phyloP scores from a whole-genome alignment of 2,888 invertebrate genomes.

The Bellardia bayeri region DNA sequence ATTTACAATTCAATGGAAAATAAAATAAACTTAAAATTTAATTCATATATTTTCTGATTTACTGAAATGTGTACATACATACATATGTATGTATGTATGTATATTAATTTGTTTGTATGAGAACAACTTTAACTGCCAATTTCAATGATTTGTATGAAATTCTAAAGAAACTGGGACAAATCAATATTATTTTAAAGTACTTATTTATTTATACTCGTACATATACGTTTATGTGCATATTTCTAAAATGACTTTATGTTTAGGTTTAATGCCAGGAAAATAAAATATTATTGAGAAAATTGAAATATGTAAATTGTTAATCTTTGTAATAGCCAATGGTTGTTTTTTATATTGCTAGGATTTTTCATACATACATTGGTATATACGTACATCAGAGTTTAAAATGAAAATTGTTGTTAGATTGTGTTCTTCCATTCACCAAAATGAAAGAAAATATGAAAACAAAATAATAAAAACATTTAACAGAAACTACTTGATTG shows the following conservation, averaged over 20 bases:
- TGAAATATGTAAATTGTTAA: too few species aligned
- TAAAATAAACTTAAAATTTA: constrained; percentile 26
- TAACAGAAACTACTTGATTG: too few species aligned
- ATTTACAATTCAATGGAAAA: constrained; percentile 34
- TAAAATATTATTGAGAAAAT: too few species aligned
- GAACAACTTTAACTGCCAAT: not conserved
- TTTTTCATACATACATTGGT: too few species aligned
- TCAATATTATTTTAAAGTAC: not conserved
- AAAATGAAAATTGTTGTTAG: too few species aligned
- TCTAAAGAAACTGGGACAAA: constrained; percentile 10
- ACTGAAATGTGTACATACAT: not conserved
- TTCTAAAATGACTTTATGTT: not conserved
- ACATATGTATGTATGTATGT: not conserved
- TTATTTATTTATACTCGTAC: not conserved
- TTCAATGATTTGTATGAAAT: not conserved
- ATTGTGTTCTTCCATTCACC: too few species aligned
- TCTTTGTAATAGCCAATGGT: too few species aligned
- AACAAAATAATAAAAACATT: too few species aligned
- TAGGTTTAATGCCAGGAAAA: not conserved
- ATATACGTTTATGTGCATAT: not conserved
- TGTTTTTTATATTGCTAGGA: too few species aligned
- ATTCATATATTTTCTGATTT: constrained; percentile 13
- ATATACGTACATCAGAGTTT: too few species aligned
- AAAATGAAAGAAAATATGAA: too few species aligned
- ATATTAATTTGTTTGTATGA: too few species aligned